phyloP scores from a whole-genome alignment of 2,113 vertebrate species.

The Dicentrarchus labrax region DNA sequence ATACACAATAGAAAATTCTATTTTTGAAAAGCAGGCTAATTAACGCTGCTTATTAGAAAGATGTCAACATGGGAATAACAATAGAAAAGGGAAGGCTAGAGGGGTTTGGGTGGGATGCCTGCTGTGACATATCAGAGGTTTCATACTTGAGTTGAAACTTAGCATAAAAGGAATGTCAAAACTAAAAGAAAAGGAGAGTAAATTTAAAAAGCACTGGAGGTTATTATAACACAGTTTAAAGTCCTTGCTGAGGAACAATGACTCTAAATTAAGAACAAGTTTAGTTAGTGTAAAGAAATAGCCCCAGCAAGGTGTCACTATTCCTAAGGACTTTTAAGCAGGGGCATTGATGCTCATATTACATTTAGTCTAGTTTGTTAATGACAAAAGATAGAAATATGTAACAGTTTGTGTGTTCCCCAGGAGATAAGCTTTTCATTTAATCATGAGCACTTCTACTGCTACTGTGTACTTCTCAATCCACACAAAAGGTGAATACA shows the following conservation, averaged over 20 bases:
- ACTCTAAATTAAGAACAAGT: constrained; percentile 34
- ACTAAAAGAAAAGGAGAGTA: constrained; percentile 23
- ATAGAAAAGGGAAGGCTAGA: constrained; percentile 37
- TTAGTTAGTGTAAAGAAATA: constrained; percentile 15
- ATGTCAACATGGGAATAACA: constrained; percentile 58
- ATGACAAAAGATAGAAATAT: constrained; percentile 1
- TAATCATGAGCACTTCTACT: not conserved
- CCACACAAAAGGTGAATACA: not conserved
- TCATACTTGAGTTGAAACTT: constrained; percentile 46
- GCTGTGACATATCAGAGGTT: constrained; percentile 60
- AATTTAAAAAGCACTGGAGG: constrained; percentile 34
- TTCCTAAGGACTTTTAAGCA: constrained; percentile 17
- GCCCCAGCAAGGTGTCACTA: constrained; percentile 17
- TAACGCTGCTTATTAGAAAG: constrained; percentile 70
- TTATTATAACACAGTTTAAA: constrained; percentile 48
- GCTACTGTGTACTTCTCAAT: not conserved
- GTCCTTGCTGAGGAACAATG: constrained; percentile 28
- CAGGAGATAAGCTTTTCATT: not conserved
- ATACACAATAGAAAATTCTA: constrained; percentile 63
- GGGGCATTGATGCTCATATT: constrained; percentile 4
- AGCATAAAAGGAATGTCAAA: constrained; percentile 58
- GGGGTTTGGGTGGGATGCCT: constrained; percentile 48
- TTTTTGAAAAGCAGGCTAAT: constrained; percentile 77
- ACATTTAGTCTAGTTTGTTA: not conserved
- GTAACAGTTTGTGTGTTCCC: not conserved